Base-by-base conservation (phyloP, 2,888 invertebrate genomes). In the Prostheceraeus crozeri region DNA sequence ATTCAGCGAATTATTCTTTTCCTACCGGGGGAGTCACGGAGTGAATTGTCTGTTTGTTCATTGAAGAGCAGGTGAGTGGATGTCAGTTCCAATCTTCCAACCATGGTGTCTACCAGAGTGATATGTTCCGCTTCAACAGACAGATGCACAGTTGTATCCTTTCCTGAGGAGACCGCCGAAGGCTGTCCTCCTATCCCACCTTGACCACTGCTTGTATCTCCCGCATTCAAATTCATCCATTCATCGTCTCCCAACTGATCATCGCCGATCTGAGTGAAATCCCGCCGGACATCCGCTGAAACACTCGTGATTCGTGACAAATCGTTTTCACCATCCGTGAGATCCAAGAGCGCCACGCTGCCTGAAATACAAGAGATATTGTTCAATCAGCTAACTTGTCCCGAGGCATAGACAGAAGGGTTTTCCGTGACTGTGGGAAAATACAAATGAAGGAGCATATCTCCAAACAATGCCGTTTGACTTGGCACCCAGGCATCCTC, bases 231-330 rank as follows among this genome's bases (percentile, higher is more conserved):
- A 19, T 70, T 68, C 59, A 68, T 71, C 73, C 74, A 75, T 40
- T 76, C 75, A 54, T 76, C 75, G 65, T 75, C 75, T 8, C 72
- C 74, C 1, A 75, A 68, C 16, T 67, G 63, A 65, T 76, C 76
- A 64, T 75, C 76, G 27, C 69, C 72, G 23, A 74, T 71, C 61
- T 67, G 19, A 40, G 16, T 14, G 25, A 19, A 14, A 55, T 57
- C 28, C 63, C 59, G 11, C 62, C 63, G 2, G 61, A 35, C 16
- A 62, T n/a, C n/a, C n/a, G n/a, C n/a, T n/a, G n/a, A n/a, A n/a
- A n/a, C n/a, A n/a, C n/a, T n/a, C n/a, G n/a, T n/a, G n/a, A n/a
- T n/a, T n/a, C n/a, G n/a, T n/a, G n/a, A n/a, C n/a, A n/a, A n/a
- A n/a, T n/a, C n/a, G n/a, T n/a, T n/a, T n/a, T n/a, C n/a, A n/a